Evolutionary conservation across 2,113 vertebrate species (phyloP), one percentile per base, ranked within the genome.

Genomic region (Cryptomyrus ogoouensis): DNA sequence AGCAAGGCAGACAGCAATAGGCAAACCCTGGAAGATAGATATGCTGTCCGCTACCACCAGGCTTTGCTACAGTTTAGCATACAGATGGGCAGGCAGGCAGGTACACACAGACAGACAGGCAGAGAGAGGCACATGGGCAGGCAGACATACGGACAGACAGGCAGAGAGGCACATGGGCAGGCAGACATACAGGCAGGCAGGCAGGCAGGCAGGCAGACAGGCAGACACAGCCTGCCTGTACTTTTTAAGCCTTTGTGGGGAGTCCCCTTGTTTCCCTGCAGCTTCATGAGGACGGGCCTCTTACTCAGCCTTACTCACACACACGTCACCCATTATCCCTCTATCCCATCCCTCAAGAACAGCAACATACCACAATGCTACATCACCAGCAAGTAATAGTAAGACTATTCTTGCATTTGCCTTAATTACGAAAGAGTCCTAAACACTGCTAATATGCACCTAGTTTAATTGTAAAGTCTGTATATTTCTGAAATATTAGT

Each of bases 231-330:
- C 56, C 21, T 9, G 21, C 56, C 56, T 66, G 9, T 66, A 66
- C 62, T 66, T 66, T 66, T 13, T 13, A 27, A 27, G n/a, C n/a
- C n/a, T 70, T 13, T 70, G 9, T 31, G 27, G 62, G 27, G n/a
- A 66, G 62, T 70, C 10, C 9, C 9, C n/a, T 27, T 66, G 50
- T 56, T 42, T n/a, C 5, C 87, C 24, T 21, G 17, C 62, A 58
- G 46, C 39, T 2, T 70, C 56, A 88, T 44, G 39, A 21, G 19
- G 44, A 44, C 0, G 2, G 5, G 44, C 91, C 88, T 91, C 93
- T 24, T 58, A 52, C 77, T 49, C 42, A 39, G 19, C 74, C 44
- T 19, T 15, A n/a, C 13, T 50, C 19, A 17, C n/a, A 89, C 35
- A 84, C 49, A 53, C 12, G 39, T 83, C 21, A 24, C 42, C 39